Evolutionary conservation across 2,113 vertebrate species (phyloP), one percentile per base, ranked within the genome.

Genomic region (Prionailurus viverrinus): DNA sequence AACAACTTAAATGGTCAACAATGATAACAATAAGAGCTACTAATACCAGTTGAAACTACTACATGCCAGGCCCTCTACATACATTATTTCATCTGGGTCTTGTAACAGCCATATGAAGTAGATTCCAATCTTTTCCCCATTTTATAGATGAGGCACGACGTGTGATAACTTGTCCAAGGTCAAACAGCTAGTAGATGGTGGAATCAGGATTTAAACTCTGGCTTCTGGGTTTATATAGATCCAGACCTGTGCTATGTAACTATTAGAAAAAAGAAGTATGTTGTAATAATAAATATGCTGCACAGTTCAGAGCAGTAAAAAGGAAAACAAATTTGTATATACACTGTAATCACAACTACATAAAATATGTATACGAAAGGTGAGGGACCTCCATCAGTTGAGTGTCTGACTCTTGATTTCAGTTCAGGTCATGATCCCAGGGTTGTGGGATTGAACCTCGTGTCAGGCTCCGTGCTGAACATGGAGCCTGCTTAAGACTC

Each of bases 311-410:
- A 93, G 74, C 45, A 74, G 41, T 74, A 80, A 51, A 94, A 73
- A 76, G 58, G 53, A 92, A 83, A 96, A 58, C 18, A 69, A 82
- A 78, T 88, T 65, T 94, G 39, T 39, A 65, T 45, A 58, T 36
- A 36, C 4, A n/a, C 29, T 55, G 4, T 85, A 55, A 69, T 85
- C 58, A 86, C 18, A 81, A 41, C 29, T 68, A 45, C 48, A n/a
- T 68, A 33, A 89, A 45, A 61, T 45, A 61, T 53, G 9, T 78
- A 55, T 55, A 55, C 15, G 16, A 95, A 92, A 89, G 58, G 58
- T 61, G 58, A 61, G 21, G 58, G 58, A 21, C 58, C 21, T 23
- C 58, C 21, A 18, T 61, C 8, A 21, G 8, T 61, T 61, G 58
- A 61, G 21, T 3, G 21, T 61, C 21, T 23, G 58, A 61, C 58